Conservation (phyloP, 2,888 invertebrate genomes). For the Limnephilus auricula region DNA sequence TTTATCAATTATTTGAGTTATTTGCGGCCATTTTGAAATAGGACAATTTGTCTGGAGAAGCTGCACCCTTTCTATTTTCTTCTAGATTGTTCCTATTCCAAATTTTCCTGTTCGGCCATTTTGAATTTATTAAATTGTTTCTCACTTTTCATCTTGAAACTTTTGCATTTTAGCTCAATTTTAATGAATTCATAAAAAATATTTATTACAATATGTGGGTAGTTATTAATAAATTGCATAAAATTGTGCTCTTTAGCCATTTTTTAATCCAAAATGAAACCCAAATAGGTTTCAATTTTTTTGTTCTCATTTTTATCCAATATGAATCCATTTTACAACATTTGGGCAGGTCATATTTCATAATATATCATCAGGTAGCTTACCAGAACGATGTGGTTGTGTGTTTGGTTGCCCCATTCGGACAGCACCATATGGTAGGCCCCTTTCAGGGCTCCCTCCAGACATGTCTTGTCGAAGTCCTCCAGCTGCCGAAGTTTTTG, state of each 20-base stretch:
- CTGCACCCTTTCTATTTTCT: neutral
- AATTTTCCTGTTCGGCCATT: neutral
- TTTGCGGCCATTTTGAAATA: neutral
- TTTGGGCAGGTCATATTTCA: too few species aligned
- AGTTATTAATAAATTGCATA: neutral
- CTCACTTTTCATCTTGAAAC: neutral
- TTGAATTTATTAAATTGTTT: neutral
- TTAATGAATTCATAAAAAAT: neutral
- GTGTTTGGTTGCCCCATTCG: conserved; percentile 94
- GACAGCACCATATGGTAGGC: conserved; percentile 87
- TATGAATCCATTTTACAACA: neutral
- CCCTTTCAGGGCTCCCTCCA: conserved; percentile 88
- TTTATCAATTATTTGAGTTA: neutral
- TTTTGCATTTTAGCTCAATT: neutral
- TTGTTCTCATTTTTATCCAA: neutral
- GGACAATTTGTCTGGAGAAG: neutral
- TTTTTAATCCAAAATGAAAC: neutral
- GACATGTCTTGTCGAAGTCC: conserved; percentile 91
- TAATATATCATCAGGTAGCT: neutral
- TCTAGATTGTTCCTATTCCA: neutral
- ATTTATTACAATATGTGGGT: too few species aligned
- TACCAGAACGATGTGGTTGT: conserved; percentile 83
- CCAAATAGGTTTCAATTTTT: neutral
- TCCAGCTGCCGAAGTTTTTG: conserved; percentile 86
- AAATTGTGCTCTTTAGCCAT: neutral